Percentiles rank a stretch among this genome's conserved stretches.
phyloP scores from a whole-genome alignment of 2,888 invertebrate genomes.

The Ptychoptera albimana region DNA sequence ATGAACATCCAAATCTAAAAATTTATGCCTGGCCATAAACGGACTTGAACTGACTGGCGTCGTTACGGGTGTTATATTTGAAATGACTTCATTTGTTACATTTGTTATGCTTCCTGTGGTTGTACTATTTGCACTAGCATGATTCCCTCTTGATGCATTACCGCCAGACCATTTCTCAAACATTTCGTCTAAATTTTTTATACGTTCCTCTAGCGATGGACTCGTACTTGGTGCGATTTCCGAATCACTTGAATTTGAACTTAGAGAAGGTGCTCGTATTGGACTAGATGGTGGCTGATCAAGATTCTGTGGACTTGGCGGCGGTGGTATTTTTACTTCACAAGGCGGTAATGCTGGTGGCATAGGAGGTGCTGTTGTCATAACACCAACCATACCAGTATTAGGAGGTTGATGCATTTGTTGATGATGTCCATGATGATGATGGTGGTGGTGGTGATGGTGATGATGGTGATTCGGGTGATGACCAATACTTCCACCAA shows the following conservation, averaged over 20 bases:
- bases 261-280: constrained; percentile 54
- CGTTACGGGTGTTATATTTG: constrained; percentile 32
- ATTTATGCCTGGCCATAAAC: constrained; percentile 41
- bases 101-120: not conserved
- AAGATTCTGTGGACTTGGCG: constrained; percentile 31
- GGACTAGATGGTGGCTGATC: constrained; percentile 45
- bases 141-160: constrained; percentile 5
- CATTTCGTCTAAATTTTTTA: constrained; percentile 82
- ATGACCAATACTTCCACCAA: too few species aligned
- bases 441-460: constrained; percentile 8
- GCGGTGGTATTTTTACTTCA: constrained; percentile 14
- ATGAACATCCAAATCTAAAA: constrained; percentile 62
- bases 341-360: constrained; percentile 25
- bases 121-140: not conserved
- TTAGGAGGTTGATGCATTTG: constrained; percentile 14
- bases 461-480: constrained; percentile 8
- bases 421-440: constrained; percentile 13
- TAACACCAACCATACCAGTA: constrained; percentile 18
- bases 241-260: constrained; percentile 58
- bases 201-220: constrained; percentile 77
- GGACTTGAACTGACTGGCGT: constrained; percentile 28
- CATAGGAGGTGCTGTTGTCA: constrained; percentile 35
- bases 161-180: constrained; percentile 77
- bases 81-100: constrained; percentile 13
- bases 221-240: constrained; percentile 48